Base-by-base conservation (phyloP, 2,113 vertebrate genomes). In the Thomomys bottae region DNA sequence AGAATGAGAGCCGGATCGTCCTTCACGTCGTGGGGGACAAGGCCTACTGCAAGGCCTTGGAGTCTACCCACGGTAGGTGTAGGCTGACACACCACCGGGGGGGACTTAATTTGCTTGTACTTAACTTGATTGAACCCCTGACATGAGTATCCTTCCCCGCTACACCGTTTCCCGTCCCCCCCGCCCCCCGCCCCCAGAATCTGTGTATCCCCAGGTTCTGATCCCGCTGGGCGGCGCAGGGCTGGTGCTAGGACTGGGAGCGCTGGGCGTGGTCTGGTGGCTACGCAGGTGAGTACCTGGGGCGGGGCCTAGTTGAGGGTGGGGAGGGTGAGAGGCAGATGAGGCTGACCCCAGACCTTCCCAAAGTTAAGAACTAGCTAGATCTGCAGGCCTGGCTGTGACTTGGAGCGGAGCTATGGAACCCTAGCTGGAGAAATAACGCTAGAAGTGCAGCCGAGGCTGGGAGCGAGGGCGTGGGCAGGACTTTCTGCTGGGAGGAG, bases 1-100 rank as follows among this genome's bases (percentile, higher is more conserved):
- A 87, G 28, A 28, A 88, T 4, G 94, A 97, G 85, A 95, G 93
- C 63, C 89, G 75, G 2, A 95, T 75, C 1, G 40, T 38, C 34
- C 89, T 97, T 61, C 87, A 79, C 0, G 95, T 97, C 77, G 67
- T 86, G 36, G 89, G 94, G 78, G 97, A 97, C 64, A 32, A 17
- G 32, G 77, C 90, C 20, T 76, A 89, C 0, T 96, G 93, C 78
- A 49, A 26, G 68, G 2, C 64, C 54, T 21, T 42, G 0, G 82
- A 17, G 21, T 18, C 92, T 38, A 10, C 57, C 36, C 72, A 30
- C 0, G 93, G 95, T 96, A 91, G 32, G 94, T 84, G 1, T 23
- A 68, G 70, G 71, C 59, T 45, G 45, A n/a, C 42, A n/a, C 18
- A 23, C 12, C 9, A 42, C 5, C 59, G 23, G 17, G 24, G 24